phyloP scores from a whole-genome alignment of 2,797 vertebrate genomes.

The Cuculus canorus region DNA sequence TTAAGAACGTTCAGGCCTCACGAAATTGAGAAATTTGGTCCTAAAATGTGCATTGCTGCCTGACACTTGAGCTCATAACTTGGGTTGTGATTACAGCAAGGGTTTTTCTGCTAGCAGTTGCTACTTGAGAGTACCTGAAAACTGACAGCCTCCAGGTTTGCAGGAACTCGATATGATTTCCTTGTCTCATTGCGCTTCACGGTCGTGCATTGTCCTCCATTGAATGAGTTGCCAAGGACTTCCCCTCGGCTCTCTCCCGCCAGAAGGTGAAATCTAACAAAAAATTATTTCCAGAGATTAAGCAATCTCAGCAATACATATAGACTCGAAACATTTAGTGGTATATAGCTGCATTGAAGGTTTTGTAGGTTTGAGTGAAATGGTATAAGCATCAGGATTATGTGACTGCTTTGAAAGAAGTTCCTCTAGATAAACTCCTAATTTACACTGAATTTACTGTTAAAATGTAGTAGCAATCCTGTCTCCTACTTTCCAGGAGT shows the following conservation, averaged over 20 bases:
- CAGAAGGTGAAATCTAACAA: slow-evolving; percentile 85
- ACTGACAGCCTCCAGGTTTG: slow-evolving; percentile 84
- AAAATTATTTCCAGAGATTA: slow-evolving; percentile 44
- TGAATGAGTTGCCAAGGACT: slow-evolving; percentile 88
- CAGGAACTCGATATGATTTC: slow-evolving; percentile 84
- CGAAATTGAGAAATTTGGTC: background rate
- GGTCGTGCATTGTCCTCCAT: slow-evolving; percentile 82
- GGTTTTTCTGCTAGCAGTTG: background rate
- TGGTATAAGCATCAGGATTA: background rate
- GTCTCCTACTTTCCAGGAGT: background rate
- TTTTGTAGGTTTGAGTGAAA: background rate
- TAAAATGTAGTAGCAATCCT: background rate
- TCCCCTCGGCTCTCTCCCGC: slow-evolving; percentile 82
- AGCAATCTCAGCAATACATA: background rate
- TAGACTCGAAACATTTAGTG: background rate
- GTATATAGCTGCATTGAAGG: background rate
- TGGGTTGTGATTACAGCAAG: background rate
- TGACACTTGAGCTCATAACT: background rate
- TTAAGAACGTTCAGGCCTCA: background rate
- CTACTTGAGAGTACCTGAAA: slow-evolving; percentile 82
- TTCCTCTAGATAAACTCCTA: background rate
- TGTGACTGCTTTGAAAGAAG: background rate
- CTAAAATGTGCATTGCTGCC: background rate
- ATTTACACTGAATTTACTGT: background rate
- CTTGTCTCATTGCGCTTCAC: slow-evolving; percentile 73